phyloP scores from a whole-genome alignment of 2,113 vertebrate species.

The Octodon degus region DNA sequence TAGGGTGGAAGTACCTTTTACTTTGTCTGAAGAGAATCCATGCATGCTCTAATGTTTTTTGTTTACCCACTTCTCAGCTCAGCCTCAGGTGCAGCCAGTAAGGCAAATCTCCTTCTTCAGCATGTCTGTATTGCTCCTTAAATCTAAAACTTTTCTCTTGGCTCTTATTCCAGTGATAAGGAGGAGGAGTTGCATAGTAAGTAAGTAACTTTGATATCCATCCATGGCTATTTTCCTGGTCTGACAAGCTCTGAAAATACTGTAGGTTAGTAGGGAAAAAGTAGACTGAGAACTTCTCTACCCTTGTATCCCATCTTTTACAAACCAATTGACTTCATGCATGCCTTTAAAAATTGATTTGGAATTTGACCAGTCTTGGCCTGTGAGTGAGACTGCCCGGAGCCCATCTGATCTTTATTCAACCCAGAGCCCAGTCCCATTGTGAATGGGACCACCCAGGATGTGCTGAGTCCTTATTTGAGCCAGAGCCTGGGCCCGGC shows the following conservation, averaged over 20 bases:
- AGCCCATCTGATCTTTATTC: no score
- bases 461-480: no score
- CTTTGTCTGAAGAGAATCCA: constrained; percentile 70
- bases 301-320: constrained; percentile 13
- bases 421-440: no score
- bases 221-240: constrained; percentile 14
- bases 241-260: background rate
- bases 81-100: constrained; percentile 88
- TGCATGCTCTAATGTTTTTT: constrained; percentile 85
- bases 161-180: constrained; percentile 94
- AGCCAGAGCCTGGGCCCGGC: no score
- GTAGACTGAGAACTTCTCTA: background rate
- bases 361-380: no score
- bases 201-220: constrained; percentile 83
- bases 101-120: constrained; percentile 95
- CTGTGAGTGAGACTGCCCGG: no score
- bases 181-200: constrained; percentile 93
- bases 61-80: constrained; percentile 87
- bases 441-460: no score
- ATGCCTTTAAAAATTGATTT: constrained; percentile 30
- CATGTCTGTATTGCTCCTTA: constrained; percentile 94
- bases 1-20: constrained; percentile 64
- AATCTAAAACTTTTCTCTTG: constrained; percentile 94
- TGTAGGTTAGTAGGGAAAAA: background rate
- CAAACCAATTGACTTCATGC: background rate